Evolutionary conservation across 2,888 invertebrate genomes (phyloP), one percentile per base, ranked within the genome.

Genomic region (Gari tellinella): DNA sequence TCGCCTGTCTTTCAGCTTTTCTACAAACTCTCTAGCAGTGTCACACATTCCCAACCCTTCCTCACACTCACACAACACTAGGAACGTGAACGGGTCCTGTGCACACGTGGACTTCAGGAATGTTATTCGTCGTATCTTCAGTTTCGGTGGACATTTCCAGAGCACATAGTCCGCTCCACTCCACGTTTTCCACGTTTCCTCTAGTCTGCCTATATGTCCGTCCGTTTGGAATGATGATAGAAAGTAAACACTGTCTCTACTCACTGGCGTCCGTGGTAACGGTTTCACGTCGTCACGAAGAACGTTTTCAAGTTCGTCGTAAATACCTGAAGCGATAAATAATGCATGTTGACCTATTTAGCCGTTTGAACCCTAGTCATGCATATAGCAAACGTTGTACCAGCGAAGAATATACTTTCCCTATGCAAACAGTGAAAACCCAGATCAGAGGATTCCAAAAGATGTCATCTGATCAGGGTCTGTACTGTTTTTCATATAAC

Each of bases 141-240:
- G 69, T n/a, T 79, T 78, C n/a, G 66, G 70, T 1, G 89, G 88
- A 67, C 86, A 84, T 70, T 85, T 86, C 83, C 87, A 86, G 8
- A 87, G 79, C 23, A 89, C 84, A 56, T 75, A 87, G 45, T 87
- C 84, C 7, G 88, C 88, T 12, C 89, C 89, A 63, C 86, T 88
- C 89, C 89, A 89, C 12, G 81, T 85, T 68, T 83, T 83, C 89
- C 89, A 89, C 4, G 83, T 82, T 56, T 81, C 70, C 61, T 88
- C 88, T 17, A 89, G 68, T 17, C 79, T 80, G 14, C 76, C 77
- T 12, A 85, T 68, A 56, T 85, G 81, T 65, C 86, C 86, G 48
- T 82, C 81, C 12, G 86, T 82, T 56, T 84, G 82, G 80, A 89
- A 89, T 17, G 86, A 82, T 21, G 83, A 84, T 41, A 89, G 56